These are phyloP conservation scores for Cottoperca gobio DNA, from an alignment of 2,797 vertebrate species.

Conservation along the genomic window DNA sequence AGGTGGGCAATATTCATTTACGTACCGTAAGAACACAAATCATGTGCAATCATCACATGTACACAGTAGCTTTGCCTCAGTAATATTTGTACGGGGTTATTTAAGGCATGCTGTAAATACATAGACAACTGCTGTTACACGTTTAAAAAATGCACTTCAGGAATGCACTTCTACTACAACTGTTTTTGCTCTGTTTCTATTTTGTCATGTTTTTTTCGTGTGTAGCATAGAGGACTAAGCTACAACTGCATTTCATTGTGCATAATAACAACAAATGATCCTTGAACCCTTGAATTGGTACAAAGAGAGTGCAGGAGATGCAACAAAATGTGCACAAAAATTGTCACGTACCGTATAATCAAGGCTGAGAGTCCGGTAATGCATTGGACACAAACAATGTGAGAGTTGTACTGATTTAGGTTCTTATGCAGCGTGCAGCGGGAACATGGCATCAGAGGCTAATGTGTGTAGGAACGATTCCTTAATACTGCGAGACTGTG, in stretches of 20 bases:
- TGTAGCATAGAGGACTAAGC: too few relatives aligned
- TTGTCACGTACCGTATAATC: too few relatives aligned
- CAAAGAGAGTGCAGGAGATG: background rate
- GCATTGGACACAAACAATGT: background rate
- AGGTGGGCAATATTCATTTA: constrained; percentile 79
- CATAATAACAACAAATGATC: too few relatives aligned
- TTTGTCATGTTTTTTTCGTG: too few relatives aligned
- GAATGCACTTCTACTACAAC: too few relatives aligned
- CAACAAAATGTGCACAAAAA: background rate
- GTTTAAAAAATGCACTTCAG: too few relatives aligned
- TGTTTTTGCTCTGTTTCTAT: too few relatives aligned
- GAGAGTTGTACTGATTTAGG: background rate
- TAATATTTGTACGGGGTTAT: background rate
- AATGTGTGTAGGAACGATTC: background rate
- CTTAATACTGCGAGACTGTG: background rate
- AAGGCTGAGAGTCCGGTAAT: background rate
- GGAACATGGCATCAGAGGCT: background rate
- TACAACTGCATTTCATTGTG: too few relatives aligned
- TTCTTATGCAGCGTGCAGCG: background rate
- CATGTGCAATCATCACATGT: background rate
- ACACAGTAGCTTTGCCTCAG: background rate
- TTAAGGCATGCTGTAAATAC: background rate
- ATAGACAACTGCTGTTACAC: background rate
- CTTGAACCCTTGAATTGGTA: background rate
- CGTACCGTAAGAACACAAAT: too few relatives aligned